Percentiles rank a stretch among this genome's conserved stretches.
Evolutionary conservation across 2,888 invertebrate genomes (phyloP).

Genomic region (Athalia rosae): DNA sequence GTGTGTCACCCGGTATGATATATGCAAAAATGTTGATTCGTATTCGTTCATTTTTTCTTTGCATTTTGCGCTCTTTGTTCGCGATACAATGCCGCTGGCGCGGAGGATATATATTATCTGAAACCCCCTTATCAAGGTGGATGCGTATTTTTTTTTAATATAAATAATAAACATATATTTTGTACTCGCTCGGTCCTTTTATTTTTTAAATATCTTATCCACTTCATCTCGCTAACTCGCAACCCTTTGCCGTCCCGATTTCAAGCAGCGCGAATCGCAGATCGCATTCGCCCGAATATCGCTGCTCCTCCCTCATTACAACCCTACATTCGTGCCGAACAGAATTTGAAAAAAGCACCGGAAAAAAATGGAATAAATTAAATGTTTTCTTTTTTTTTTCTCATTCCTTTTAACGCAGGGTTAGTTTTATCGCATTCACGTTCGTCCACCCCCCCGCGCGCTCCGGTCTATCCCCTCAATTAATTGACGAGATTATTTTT

Average conservation of each 20-base stretch:
- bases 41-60: conserved; percentile 30
- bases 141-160: conserved; percentile 50
- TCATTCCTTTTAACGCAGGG: too few relatives aligned
- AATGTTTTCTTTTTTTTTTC: too few relatives aligned
- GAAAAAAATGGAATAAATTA: conserved; percentile 56
- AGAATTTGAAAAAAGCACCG: not conserved
- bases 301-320: not conserved
- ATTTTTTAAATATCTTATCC: conserved; percentile 62
- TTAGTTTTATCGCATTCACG: conserved; percentile 65
- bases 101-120: conserved; percentile 64
- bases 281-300: not conserved
- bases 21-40: not conserved
- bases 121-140: conserved; percentile 66
- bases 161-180: too few relatives aligned
- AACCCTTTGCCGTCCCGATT: conserved; percentile 32
- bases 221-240: conserved; percentile 62
- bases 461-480: conserved; percentile 58
- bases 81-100: conserved; percentile 47
- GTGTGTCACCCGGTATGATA: not conserved
- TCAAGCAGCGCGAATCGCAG: not conserved
- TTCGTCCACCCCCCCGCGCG: conserved; percentile 39
- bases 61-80: conserved; percentile 37
- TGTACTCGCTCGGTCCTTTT: conserved; percentile 48
- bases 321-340: not conserved
- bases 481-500: conserved; percentile 54